Conservation (phyloP, 2,888 invertebrate genomes). For the Drosophila meridionalis region DNA sequence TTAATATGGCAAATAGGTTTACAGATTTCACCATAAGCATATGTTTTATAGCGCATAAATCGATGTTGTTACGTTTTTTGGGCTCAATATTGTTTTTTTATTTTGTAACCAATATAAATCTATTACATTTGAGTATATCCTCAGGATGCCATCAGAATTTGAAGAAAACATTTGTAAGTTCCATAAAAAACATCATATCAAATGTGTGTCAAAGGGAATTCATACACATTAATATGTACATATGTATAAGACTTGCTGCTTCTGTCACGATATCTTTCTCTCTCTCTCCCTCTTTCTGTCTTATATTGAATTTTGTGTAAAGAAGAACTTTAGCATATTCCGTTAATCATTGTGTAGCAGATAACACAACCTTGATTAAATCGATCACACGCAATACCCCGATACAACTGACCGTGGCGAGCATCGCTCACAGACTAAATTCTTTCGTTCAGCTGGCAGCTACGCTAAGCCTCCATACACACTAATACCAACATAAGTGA, state of each 20-base stretch:
- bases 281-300: neutral
- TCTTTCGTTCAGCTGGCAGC: neutral
- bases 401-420: neutral
- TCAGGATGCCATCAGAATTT: neutral
- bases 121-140: slow-evolving; percentile 10
- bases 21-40: slow-evolving; percentile 33
- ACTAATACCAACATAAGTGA: neutral
- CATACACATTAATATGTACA: neutral
- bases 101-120: slow-evolving; percentile 22
- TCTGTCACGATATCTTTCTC: neutral
- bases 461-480: neutral
- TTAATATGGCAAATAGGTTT: slow-evolving; percentile 52
- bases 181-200: neutral
- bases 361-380: too few relatives aligned
- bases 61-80: slow-evolving; percentile 16
- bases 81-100: neutral
- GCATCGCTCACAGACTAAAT: slow-evolving; percentile 1
- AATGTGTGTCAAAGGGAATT: neutral
- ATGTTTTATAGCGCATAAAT: slow-evolving; percentile 20
- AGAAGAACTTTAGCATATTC: too few relatives aligned
- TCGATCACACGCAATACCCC: neutral
- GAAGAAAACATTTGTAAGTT: neutral
- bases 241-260: neutral
- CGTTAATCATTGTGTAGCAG: too few relatives aligned
- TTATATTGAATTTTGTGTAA: neutral